Percentiles rank a stretch among this genome's conserved stretches.
Evolutionary conservation across 2,797 vertebrate species (phyloP).

Genomic region (Melanotaenia maccullochi): DNA sequence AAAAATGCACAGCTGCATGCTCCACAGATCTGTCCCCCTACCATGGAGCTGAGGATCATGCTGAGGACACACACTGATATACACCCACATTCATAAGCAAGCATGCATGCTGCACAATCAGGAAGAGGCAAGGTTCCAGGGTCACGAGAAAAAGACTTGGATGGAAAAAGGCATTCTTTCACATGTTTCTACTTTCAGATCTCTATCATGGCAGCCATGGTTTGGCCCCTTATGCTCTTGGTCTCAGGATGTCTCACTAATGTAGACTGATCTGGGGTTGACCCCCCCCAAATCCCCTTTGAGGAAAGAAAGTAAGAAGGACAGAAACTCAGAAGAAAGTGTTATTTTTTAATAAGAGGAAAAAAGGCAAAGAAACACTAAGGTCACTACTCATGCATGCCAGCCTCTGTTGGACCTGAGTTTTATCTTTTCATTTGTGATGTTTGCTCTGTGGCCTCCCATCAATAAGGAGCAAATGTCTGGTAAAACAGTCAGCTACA

Average conservation of each 20-base stretch:
- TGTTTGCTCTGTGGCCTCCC: slow-evolving; percentile 46
- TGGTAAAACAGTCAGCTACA: slow-evolving; percentile 51
- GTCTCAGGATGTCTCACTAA: slow-evolving; percentile 57
- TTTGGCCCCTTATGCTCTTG: slow-evolving; percentile 63
- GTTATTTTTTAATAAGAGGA: slow-evolving; percentile 18
- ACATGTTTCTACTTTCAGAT: slow-evolving; percentile 83
- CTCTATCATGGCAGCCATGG: slow-evolving; percentile 72
- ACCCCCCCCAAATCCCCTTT: slow-evolving; percentile 42
- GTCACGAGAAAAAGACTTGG: slow-evolving; percentile 78
- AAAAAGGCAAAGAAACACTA: slow-evolving; percentile 10
- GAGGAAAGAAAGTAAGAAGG: slow-evolving; percentile 34
- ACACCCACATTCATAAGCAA: slow-evolving; percentile 14
- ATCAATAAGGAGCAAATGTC: slow-evolving; percentile 54
- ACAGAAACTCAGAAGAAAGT: slow-evolving; percentile 11
- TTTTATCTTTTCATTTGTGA: slow-evolving; percentile 37
- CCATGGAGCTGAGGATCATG: slow-evolving; percentile 33
- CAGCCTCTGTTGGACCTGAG: slow-evolving; percentile 24
- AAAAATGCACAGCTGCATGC: slow-evolving; percentile 62
- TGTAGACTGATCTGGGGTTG: slow-evolving; percentile 43
- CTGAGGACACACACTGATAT: slow-evolving; percentile 19
- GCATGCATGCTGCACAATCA: slow-evolving; percentile 35
- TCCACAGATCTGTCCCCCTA: slow-evolving; percentile 50
- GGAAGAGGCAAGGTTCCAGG: slow-evolving; percentile 58
- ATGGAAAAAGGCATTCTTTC: slow-evolving; percentile 86
- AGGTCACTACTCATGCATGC: neutral